A percentile compares a stretch with the other conserved stretches of the same genome.
Evolutionary conservation across 2,797 vertebrate genomes (phyloP).

Genomic region (Botia kubotai): DNA sequence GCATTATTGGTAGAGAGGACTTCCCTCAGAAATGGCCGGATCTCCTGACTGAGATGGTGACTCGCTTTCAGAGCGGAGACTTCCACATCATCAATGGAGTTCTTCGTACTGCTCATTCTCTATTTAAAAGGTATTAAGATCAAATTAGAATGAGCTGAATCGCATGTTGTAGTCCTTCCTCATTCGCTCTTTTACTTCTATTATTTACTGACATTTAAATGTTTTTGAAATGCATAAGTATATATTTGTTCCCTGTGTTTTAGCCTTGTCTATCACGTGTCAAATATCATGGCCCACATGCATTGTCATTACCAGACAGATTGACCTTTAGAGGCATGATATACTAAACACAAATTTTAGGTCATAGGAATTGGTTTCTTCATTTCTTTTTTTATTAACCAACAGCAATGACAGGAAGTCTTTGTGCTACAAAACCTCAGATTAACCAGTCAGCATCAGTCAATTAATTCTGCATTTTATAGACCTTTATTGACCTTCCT

Average conservation of each 20-base stretch:
- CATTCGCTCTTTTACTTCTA: not conserved
- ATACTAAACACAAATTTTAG: not conserved
- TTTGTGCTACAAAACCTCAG: too few relatives aligned
- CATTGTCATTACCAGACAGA: too few relatives aligned
- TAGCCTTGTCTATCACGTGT: not conserved
- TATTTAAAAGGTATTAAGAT: constrained; percentile 90
- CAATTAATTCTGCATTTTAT: too few relatives aligned
- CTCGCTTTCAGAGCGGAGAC: constrained; percentile 94
- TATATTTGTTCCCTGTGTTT: not conserved
- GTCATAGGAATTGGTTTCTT: too few relatives aligned
- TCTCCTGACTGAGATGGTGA: constrained; percentile 96
- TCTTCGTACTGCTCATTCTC: constrained; percentile 94
- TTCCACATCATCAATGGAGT: constrained; percentile 98
- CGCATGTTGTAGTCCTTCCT: not conserved
- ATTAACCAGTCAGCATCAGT: too few relatives aligned
- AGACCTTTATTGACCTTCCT: too few relatives aligned
- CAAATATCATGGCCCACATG: not conserved
- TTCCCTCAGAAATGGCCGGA: constrained; percentile 99
- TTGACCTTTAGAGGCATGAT: not conserved
- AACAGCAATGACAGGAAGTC: too few relatives aligned
- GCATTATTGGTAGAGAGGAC: constrained; percentile 97
- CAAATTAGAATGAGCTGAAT: not conserved
- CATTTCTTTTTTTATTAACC: too few relatives aligned
- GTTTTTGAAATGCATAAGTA: too few relatives aligned
- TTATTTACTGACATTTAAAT: too few relatives aligned